phyloP scores from a whole-genome alignment of 2,797 vertebrate species.

The Spheniscus humboldti region DNA sequence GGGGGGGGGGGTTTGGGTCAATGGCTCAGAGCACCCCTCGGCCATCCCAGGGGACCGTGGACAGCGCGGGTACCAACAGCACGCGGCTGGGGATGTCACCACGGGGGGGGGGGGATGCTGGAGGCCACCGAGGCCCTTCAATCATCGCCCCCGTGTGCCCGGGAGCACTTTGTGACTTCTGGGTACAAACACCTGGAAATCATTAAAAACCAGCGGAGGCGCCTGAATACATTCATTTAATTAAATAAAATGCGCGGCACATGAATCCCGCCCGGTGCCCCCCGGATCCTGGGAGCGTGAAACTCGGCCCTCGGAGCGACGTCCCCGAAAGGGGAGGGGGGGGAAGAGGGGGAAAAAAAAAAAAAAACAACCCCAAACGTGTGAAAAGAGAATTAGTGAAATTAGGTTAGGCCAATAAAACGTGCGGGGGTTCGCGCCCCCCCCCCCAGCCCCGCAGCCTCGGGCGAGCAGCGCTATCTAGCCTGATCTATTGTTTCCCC shows the following conservation, averaged over 20 bases:
- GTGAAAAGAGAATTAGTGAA: slow-evolving; percentile 82
- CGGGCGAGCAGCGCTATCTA: slow-evolving; percentile 69
- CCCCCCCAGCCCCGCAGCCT: slow-evolving; percentile 54
- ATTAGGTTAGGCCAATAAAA: slow-evolving; percentile 82
- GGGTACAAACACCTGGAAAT: slow-evolving; percentile 70
- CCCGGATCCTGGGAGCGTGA: slow-evolving; percentile 60
- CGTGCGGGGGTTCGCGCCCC: slow-evolving; percentile 16
- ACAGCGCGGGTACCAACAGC: not conserved
- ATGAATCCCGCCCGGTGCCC: slow-evolving; percentile 30
- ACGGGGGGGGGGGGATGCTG: not conserved
- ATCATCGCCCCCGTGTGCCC: not conserved
- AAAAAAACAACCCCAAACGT: slow-evolving; percentile 60
- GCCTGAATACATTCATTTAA: slow-evolving; percentile 72
- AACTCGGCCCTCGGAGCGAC: slow-evolving; percentile 36
- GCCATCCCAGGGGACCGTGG: not conserved
- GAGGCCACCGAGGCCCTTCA: not conserved
- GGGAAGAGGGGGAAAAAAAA: rapidly evolving
- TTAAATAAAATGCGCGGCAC: slow-evolving; percentile 66
- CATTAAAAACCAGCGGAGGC: slow-evolving; percentile 31
- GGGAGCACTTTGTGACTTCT: slow-evolving; percentile 36
- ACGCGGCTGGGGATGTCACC: not conserved
- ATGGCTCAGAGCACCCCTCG: not conserved
- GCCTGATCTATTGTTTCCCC: slow-evolving; percentile 76
- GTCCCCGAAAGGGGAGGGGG: not conserved
- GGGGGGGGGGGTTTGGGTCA: rapidly evolving